Base-by-base conservation (phyloP, 2,888 invertebrate genomes). In the Philhelius pedissequus region DNA sequence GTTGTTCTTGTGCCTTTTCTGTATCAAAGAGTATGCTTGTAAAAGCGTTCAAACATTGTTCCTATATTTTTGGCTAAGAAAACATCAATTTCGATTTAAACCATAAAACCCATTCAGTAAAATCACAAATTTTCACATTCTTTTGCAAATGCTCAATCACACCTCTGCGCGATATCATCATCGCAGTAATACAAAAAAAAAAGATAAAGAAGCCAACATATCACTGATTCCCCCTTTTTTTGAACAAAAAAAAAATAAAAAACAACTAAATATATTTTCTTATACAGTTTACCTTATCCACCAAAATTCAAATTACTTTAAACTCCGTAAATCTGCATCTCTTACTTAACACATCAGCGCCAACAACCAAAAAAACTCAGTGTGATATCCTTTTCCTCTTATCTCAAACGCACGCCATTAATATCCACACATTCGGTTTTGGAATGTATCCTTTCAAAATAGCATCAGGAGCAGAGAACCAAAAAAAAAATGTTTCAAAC, bases 361-460 rank as follows among this genome's bases (percentile, higher is more conserved):
- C 58, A 48, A 50, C 18, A 18, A 15, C 1, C 0, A 32, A 56
- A 56, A 32, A 54, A 50, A 20, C 60, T 43, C 50, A 45, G 48
- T 58, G 30, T 56, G 45, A 56, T 79, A 70, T 79, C 83, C 69
- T 70, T 78, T 71, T 56, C 20, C 54, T 70, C 81, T 86, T 77
- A 86, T 86, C 86, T 81, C 73, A 56, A 81, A 86, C 86, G 81
- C 86, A 86, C 69, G 81, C 86, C 86, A 81, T 86, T 86, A 86
- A 81, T 86, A 81, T 86, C 86, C 80, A 69, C 70, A 70, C 70
- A 70, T 70, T 69, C 64, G 74, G 68, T 80, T 64, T 64, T 66
- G 64, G 75, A 80, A 84, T 80, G 38, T 75, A 75, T 79, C 71
- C 69, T 15, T 27, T 38, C 20, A 4, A 30, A 54, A 18, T 66